phyloP scores from a whole-genome alignment of 2,888 invertebrate species.

The Eremobia ochroleuca region DNA sequence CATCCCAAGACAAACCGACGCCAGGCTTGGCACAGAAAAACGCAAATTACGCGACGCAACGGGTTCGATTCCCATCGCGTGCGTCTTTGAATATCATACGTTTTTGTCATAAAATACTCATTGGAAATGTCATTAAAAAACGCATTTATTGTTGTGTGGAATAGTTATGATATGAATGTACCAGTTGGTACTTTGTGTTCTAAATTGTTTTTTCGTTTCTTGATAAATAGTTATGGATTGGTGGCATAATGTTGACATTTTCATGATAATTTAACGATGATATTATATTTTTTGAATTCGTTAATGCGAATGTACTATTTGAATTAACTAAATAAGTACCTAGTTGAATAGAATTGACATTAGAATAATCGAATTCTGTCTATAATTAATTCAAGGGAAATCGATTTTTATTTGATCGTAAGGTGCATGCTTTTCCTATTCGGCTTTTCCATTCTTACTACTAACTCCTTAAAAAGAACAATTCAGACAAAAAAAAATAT shows the following conservation, averaged over 20 bases:
- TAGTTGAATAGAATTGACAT: no score
- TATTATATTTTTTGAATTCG: background rate
- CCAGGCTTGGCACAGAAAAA: slow-evolving; percentile 81
- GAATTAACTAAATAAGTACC: background rate
- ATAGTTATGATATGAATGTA: slow-evolving; percentile 9
- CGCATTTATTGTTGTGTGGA: slow-evolving; percentile 44
- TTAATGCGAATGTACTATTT: background rate
- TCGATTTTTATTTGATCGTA: no score
- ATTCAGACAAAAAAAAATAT: no score
- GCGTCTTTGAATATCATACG: slow-evolving; percentile 73
- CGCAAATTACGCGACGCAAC: slow-evolving; percentile 84
- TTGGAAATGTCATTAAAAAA: slow-evolving; percentile 49
- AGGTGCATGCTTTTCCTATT: background rate
- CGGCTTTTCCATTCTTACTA: background rate
- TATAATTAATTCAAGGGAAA: no score
- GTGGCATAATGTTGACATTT: background rate
- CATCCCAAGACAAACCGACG: slow-evolving; percentile 84
- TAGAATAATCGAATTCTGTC: no score
- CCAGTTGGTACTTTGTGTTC: background rate
- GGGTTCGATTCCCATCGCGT: slow-evolving; percentile 86
- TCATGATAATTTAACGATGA: background rate
- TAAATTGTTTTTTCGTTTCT: background rate
- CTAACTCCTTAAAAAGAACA: no score
- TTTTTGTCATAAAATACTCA: slow-evolving; percentile 57
- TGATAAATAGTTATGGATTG: background rate